Conservation (phyloP, 2,888 invertebrate species). For the Lasioglossum pauxillum region DNA sequence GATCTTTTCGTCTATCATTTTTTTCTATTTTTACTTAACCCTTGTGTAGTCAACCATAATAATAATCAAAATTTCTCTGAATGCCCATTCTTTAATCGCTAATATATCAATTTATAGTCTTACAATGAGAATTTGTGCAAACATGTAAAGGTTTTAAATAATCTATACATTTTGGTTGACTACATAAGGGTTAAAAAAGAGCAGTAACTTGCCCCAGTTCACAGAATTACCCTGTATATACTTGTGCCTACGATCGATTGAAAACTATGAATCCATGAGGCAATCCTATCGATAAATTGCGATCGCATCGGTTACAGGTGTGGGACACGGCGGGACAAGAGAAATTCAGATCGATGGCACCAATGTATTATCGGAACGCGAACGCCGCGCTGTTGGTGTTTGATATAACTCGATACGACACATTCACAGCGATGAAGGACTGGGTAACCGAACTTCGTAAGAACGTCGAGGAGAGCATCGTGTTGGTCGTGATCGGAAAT, state of each 20-base stretch:
- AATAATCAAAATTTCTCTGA: too few relatives aligned
- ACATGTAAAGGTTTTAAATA: too few relatives aligned
- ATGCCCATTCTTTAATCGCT: too few relatives aligned
- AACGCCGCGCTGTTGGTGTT: conserved; percentile 95
- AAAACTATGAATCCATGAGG: background rate
- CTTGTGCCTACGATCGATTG: background rate
- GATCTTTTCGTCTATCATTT: too few relatives aligned
- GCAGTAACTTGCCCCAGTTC: too few relatives aligned
- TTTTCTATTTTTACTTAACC: too few relatives aligned
- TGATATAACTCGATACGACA: conserved; percentile 91
- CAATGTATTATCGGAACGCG: conserved; percentile 97
- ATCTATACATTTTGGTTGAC: too few relatives aligned
- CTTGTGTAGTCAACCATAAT: too few relatives aligned
- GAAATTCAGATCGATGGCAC: conserved; percentile 95
- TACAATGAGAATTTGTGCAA: too few relatives aligned
- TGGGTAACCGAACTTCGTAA: conserved; percentile 93
- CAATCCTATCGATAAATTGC: background rate
- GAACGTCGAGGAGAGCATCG: conserved; percentile 92
- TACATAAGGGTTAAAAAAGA: too few relatives aligned
- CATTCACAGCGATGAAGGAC: conserved; percentile 92
- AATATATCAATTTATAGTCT: too few relatives aligned
- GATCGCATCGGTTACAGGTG: conserved; percentile 86
- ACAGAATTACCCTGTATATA: too few relatives aligned
- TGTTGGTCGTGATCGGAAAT: conserved; percentile 93
- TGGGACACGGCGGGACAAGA: conserved; percentile 97